Conservation (phyloP, 2,888 invertebrate species). For the Hololepta plana region DNA sequence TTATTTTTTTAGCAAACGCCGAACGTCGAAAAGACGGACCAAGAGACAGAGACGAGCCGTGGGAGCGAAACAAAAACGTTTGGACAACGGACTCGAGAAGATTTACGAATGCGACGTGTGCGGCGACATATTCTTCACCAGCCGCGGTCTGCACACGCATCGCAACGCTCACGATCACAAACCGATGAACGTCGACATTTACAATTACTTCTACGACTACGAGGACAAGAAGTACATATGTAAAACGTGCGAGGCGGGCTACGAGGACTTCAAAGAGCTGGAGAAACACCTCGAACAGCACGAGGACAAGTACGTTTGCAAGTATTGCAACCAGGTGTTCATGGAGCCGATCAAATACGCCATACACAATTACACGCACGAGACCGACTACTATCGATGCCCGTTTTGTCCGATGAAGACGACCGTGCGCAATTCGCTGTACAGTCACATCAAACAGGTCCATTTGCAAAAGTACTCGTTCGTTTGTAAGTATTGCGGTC, state of each 20-base stretch:
- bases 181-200: constrained; percentile 23
- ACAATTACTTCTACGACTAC: constrained; percentile 11
- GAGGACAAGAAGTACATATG: constrained; percentile 16
- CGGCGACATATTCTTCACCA: neutral
- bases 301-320: constrained; percentile 10
- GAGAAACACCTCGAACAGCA: constrained; percentile 10
- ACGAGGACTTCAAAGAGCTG: constrained; percentile 14
- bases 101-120: constrained; percentile 7
- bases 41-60: no score
- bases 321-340: constrained; percentile 14
- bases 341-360: constrained; percentile 20
- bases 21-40: no score
- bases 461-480: constrained; percentile 27
- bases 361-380: constrained; percentile 19
- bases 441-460: constrained; percentile 19
- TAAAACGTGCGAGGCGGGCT: constrained; percentile 16
- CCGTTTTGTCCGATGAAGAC: constrained; percentile 19
- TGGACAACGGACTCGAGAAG: no score
- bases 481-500: constrained; percentile 33
- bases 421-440: constrained; percentile 15
- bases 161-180: constrained; percentile 20
- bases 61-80: no score
- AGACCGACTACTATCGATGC: constrained; percentile 18
- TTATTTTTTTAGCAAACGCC: no score
- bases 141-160: constrained; percentile 1